These are phyloP conservation scores for Calyptommatus sinebrachiatus DNA, from an alignment of 2,113 vertebrate species.

Conservation along the genomic window DNA sequence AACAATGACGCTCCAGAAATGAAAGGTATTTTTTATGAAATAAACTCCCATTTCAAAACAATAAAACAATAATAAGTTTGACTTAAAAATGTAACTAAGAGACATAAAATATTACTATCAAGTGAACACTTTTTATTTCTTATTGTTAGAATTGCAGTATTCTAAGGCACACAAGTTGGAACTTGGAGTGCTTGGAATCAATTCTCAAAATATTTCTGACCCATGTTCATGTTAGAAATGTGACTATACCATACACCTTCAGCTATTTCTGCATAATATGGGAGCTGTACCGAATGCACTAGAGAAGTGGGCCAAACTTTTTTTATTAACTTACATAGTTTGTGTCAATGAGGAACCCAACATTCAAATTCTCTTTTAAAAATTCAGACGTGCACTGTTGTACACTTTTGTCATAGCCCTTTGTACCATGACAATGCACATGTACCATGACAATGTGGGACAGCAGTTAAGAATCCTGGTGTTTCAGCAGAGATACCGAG, in stretches of 20 bases:
- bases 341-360: too few species aligned
- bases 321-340: too few species aligned
- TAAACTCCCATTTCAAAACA: slow-evolving; percentile 55
- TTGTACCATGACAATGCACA: too few species aligned
- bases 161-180: slow-evolving; percentile 16
- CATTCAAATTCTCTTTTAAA: too few species aligned
- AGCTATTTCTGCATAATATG: background rate
- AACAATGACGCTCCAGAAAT: slow-evolving; percentile 52
- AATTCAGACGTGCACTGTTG: too few species aligned
- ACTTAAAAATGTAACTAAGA: slow-evolving; percentile 27
- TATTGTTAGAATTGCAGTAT: slow-evolving; percentile 13
- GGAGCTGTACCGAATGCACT: too few species aligned
- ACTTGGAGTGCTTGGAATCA: background rate
- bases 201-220: background rate
- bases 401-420: too few species aligned
- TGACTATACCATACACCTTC: background rate
- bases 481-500: too few species aligned
- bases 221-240: background rate
- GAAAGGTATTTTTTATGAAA: slow-evolving; percentile 44
- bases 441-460: too few species aligned
- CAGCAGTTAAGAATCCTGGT: too few species aligned
- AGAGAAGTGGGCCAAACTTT: too few species aligned
- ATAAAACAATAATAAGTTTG: slow-evolving; percentile 58
- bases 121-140: slow-evolving; percentile 40
- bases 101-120: slow-evolving; percentile 33